A percentile compares a stretch with the other conserved stretches of the same genome.
These are phyloP conservation scores for Anastrepha obliqua DNA, from an alignment of 1,140 invertebrate genomes.

Conservation along the genomic window DNA sequence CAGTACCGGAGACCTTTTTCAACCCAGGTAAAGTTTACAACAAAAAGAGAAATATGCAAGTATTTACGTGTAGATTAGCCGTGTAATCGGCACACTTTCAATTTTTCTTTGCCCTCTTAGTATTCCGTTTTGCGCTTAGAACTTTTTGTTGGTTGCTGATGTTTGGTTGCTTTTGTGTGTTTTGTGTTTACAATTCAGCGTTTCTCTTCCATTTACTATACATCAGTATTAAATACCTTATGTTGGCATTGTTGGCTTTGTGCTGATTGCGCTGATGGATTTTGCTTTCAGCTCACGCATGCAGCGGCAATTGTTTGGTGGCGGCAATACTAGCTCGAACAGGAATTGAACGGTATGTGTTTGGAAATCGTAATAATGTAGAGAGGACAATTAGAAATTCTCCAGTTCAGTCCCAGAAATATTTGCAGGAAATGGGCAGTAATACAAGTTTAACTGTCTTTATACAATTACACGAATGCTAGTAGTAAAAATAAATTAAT, in stretches of 20 bases:
- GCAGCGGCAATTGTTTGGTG: slow-evolving; percentile 36
- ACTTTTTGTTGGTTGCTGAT: neutral
- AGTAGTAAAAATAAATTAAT: too few species aligned
- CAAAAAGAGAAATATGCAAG: too few species aligned
- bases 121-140: neutral
- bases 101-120: neutral
- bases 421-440: neutral
- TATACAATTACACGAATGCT: too few species aligned
- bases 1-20: neutral
- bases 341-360: slow-evolving; percentile 7
- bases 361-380: neutral
- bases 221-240: neutral
- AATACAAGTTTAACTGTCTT: neutral
- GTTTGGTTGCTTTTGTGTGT: neutral
- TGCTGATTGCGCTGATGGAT: neutral
- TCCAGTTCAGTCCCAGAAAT: neutral
- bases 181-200: neutral
- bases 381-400: slow-evolving; percentile 21
- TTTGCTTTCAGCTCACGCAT: neutral
- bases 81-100: slow-evolving; percentile 36
- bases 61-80: slow-evolving; percentile 8
- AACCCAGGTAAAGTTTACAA: too few species aligned
- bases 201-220: neutral
- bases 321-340: neutral
- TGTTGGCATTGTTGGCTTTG: neutral